Conservation (phyloP, 37 sponge, comb jelly and placozoan species). For the Oopsacas minuta region DNA sequence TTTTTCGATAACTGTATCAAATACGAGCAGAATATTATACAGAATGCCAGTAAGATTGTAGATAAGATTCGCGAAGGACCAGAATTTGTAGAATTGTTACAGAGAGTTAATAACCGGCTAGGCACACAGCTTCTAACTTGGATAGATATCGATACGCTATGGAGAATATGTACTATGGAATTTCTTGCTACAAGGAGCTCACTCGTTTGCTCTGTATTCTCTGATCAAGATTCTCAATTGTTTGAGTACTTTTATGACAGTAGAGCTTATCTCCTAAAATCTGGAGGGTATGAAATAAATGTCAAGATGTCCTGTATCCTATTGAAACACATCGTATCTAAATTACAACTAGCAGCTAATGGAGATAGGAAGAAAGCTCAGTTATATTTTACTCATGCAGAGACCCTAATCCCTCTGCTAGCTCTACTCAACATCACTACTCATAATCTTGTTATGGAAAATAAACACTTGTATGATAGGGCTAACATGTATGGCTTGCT, state of each 20-base stretch:
- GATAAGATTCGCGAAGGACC: background rate
- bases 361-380: background rate
- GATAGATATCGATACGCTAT: background rate
- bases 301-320: constrained; percentile 2
- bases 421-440: constrained; percentile 3
- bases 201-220: background rate
- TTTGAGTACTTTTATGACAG: background rate
- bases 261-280: background rate
- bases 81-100: background rate
- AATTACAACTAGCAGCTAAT: background rate
- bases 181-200: background rate
- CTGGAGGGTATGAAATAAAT: background rate
- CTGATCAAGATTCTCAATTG: background rate
- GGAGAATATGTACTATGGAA: background rate
- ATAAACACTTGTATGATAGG: background rate
- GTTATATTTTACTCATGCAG: background rate
- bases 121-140: background rate
- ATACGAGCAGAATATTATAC: background rate
- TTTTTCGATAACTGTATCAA: background rate
- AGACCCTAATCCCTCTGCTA: background rate
- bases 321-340: background rate
- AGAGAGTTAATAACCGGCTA: background rate
- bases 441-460: background rate
- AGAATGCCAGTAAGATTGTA: background rate
- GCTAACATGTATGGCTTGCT: background rate